Evolutionary conservation across 2,113 vertebrate genomes (phyloP).

Genomic region (Aspidoscelis tigris): DNA sequence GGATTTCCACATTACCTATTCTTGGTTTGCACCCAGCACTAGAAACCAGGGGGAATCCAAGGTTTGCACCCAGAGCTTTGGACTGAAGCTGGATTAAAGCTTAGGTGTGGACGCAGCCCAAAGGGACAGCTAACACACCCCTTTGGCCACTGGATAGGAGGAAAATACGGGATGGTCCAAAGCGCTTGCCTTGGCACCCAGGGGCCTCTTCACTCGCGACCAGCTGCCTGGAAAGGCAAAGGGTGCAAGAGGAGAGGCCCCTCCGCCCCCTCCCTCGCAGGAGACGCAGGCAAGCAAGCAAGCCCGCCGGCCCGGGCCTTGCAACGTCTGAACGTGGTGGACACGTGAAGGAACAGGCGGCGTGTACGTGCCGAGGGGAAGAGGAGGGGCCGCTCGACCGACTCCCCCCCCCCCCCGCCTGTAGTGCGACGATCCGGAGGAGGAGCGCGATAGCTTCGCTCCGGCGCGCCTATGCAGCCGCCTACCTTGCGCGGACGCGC

Average conservation of each 20-base stretch:
- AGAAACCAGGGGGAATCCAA: no score
- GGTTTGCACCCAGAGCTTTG: no score
- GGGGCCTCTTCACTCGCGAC: background rate
- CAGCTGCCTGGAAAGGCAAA: no score
- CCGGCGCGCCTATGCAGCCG: background rate
- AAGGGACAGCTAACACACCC: background rate
- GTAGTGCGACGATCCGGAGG: background rate
- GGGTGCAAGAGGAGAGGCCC: no score
- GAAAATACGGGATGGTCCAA: background rate
- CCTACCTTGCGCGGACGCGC: background rate
- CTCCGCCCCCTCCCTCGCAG: background rate
- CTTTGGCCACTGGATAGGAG: background rate
- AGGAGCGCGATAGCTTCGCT: background rate
- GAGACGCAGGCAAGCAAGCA: background rate
- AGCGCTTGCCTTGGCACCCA: no score
- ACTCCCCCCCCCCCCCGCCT: no score
- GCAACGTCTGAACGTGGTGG: background rate
- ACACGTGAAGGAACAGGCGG: background rate
- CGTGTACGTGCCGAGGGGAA: background rate
- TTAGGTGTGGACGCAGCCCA: no score
- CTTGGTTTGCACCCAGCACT: no score
- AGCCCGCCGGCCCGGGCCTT: background rate
- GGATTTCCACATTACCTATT: no score
- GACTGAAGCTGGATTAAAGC: no score
- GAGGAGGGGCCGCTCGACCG: background rate